Evolutionary conservation across 2,113 vertebrate species (phyloP).

Genomic region (Cryptotis parvus): DNA sequence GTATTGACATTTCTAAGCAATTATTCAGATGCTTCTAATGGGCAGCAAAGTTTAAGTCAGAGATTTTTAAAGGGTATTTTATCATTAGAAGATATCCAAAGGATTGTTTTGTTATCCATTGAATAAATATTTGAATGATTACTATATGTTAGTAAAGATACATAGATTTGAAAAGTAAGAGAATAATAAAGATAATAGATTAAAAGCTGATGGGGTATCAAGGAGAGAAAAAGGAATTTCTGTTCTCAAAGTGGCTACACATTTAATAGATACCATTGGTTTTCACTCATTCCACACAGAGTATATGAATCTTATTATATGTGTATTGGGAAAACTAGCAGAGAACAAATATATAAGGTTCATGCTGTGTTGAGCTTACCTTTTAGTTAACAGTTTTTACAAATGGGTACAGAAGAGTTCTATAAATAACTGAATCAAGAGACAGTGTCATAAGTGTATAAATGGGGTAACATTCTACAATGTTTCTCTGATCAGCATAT

Average conservation of each 20-base stretch:
- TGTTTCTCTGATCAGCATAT: not conserved
- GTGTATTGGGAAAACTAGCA: not conserved
- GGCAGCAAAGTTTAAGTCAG: not conserved
- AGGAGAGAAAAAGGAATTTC: not conserved
- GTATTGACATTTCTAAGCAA: not conserved
- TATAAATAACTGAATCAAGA: slow-evolving; percentile 24
- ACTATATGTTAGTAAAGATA: not conserved
- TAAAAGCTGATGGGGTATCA: not conserved
- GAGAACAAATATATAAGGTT: not conserved
- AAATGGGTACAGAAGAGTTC: not conserved
- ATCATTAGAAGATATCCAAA: slow-evolving; percentile 19
- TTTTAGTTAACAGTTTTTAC: not conserved
- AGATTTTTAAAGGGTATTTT: not conserved
- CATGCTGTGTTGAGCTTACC: not conserved
- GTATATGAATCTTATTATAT: not conserved
- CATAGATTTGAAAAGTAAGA: not conserved
- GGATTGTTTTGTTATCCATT: not conserved
- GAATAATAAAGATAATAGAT: too few relatives aligned
- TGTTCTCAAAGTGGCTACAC: not conserved
- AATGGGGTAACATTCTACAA: not conserved
- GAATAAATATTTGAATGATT: slow-evolving; percentile 47
- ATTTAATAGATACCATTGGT: not conserved
- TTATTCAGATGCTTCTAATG: slow-evolving; percentile 23
- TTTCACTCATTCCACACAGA: not conserved
- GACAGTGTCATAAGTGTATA: not conserved